Evolutionary conservation across 1,140 invertebrate genomes (phyloP), one percentile per base, ranked within the genome.

Genomic region (Geopemphigus sp.): DNA sequence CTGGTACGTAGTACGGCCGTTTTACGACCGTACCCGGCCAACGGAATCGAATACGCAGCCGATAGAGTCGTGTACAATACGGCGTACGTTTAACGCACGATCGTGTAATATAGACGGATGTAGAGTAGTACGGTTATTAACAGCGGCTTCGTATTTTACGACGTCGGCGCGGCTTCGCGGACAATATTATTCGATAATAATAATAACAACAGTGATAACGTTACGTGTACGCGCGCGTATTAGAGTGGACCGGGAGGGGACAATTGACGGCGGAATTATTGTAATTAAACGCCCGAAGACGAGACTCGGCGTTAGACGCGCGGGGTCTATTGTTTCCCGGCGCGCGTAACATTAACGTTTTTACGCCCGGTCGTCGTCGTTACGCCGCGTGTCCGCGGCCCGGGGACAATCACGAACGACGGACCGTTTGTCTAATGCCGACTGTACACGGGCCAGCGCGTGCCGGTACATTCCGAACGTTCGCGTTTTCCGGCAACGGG

Each of bases 391-490:
- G 73, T n/a, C n/a, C n/a, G n/a, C n/a, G n/a, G n/a, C n/a, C n/a
- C n/a, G 32, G 63, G 39, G 73, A 57, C 57, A 63, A 78, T 63
- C 17, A 15, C 19, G 5, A 4, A n/a, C 24, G 15, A 72, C 17
- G 4, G 19, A 53, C 15, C 45, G 54, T 53, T 72, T 70, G 66
- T 70, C 66, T n/a, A n/a, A n/a, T n/a, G n/a, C n/a, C n/a, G n/a
- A n/a, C n/a, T 39, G 32, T 39, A 54, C 11, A 19, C 53, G 14
- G 59, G 11, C n/a, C 39, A 54, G 39, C 57, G 17, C 45, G 56
- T 63, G n/a, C 56, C 39, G 61, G 47, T 76, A 39, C 45, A 61
- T 76, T 76, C 73, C 73, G 61, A 39, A 61, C 61, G 73, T 76
- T 76, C 24, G 45, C 32, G 63, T 66, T 66, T 66, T 66, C 22